Conservation (phyloP, 2,888 invertebrate genomes). For the Adineta ricciae region DNA sequence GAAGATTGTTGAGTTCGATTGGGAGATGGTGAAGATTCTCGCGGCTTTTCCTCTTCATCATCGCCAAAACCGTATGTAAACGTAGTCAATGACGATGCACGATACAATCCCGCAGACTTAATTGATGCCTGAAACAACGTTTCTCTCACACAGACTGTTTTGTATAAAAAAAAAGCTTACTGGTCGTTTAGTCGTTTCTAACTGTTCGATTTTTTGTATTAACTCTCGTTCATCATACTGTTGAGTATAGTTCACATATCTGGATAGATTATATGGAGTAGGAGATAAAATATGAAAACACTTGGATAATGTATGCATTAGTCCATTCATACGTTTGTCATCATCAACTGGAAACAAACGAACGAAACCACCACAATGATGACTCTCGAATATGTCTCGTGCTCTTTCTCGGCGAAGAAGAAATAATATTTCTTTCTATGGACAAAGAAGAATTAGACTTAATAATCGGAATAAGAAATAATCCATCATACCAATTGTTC, state of each 20-base stretch:
- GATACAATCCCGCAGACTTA: background rate
- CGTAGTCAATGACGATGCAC: background rate
- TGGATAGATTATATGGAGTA: constrained; percentile 8
- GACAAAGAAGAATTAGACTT: background rate
- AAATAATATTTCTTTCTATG: background rate
- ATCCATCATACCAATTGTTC: constrained; percentile 36
- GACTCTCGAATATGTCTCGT: constrained; percentile 46
- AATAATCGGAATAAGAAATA: background rate
- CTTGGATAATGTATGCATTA: constrained; percentile 21
- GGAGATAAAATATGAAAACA: constrained; percentile 30
- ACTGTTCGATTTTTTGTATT: constrained; percentile 45
- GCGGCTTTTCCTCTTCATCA: background rate
- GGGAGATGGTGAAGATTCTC: too few relatives aligned
- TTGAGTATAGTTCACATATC: constrained; percentile 20
- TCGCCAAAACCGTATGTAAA: background rate
- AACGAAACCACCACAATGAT: constrained; percentile 44
- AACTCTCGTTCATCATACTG: constrained; percentile 40
- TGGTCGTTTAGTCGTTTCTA: constrained; percentile 40
- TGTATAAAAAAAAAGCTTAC: background rate
- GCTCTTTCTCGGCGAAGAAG: constrained; percentile 42
- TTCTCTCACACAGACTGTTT: too few relatives aligned
- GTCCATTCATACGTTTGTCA: constrained; percentile 24
- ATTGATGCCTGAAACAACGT: background rate
- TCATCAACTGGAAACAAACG: constrained; percentile 49
- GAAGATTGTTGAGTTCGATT: background rate